A percentile compares a stretch with the other conserved stretches of the same genome.
Evolutionary conservation across 2,888 invertebrate species (phyloP).

Genomic region (Thyatira batis): DNA sequence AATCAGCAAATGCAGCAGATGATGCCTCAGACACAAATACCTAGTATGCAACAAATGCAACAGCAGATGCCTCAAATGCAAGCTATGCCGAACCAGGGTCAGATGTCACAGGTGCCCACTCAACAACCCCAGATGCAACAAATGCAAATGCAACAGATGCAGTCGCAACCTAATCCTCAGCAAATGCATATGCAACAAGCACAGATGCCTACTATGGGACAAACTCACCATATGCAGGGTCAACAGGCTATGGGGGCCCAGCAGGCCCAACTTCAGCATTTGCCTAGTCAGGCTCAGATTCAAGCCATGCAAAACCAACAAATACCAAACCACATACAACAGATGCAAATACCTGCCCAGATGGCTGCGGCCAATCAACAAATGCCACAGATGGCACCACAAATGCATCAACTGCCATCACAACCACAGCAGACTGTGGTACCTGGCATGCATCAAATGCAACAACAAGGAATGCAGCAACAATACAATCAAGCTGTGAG

Average conservation of each 20-base stretch:
- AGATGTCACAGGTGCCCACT: conserved; percentile 70
- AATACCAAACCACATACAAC: conserved; percentile 80
- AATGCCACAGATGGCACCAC: conserved; percentile 78
- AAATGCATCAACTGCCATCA: conserved; percentile 76
- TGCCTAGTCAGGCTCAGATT: conserved; percentile 77
- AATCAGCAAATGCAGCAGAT: conserved; percentile 81
- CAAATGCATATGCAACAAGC: conserved; percentile 79
- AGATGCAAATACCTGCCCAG: conserved; percentile 77
- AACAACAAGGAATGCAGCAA: conserved; percentile 77
- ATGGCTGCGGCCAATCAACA: conserved; percentile 72
- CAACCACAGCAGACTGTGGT: conserved; percentile 78
- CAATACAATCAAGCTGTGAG: conserved; percentile 79
- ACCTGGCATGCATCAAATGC: conserved; percentile 78
- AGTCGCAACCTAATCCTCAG: conserved; percentile 71
- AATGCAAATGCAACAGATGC: conserved; percentile 79
- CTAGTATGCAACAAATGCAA: conserved; percentile 78
- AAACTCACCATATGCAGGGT: conserved; percentile 71
- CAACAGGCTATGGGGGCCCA: conserved; percentile 73
- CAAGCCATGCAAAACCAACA: conserved; percentile 81
- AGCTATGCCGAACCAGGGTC: conserved; percentile 72
- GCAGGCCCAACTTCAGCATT: conserved; percentile 77
- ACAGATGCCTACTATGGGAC: conserved; percentile 75
- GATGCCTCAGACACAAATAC: conserved; percentile 71
- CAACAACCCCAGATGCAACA: conserved; percentile 80
- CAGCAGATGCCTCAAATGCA: conserved; percentile 80